Base-by-base conservation (phyloP, 2,888 invertebrate genomes). In the Chaitophorus viminalis region DNA sequence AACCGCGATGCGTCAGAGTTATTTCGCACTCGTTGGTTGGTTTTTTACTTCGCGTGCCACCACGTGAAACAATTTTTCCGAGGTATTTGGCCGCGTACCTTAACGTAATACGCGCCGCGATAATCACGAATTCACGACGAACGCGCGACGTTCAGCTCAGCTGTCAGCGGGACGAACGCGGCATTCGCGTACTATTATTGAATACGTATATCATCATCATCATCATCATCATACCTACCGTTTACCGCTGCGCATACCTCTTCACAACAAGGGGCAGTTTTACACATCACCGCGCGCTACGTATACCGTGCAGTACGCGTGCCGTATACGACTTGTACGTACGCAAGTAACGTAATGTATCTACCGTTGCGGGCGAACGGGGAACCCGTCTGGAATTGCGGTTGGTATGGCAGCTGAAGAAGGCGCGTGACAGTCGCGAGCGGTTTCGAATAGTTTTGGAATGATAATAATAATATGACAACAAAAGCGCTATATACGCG, bases 341-440 rank as follows among this genome's bases (percentile, higher is more conserved):
- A n/a, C 21, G 46, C 31, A 39, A 70, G 39, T 11, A 39, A 39
- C n/a, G n/a, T 39, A 39, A 39, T 39, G 39, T 39, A 39, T 39
- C 8, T 11, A 39, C 39, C 39, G 39, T 39, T 39, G 39, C 39
- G 39, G 39, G 39, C 39, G 39, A 75, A 52, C 52, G 68, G 81
- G 68, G 39, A 39, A 39, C 36, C 65, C n/a, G 46, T 78, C 60
- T n/a, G 60, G 54, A 33, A 29, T 46, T 9, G 46, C 46, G 46
- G n/a, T n/a, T n/a, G 9, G 11, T 14, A 46, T 14, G 14, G 46
- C 46, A 46, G 14, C n/a, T n/a, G n/a, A 9, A 36, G 68, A 33
- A 68, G 46, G 68, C 84, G 77, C 84, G 77, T 77, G 84, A 77
- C 84, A 68, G 8, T 39, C 76, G 76, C 29, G 14, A n/a, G 14